Evolutionary conservation across 2,888 invertebrate species (phyloP).

Genomic region (Pristionchus entomophagus): DNA sequence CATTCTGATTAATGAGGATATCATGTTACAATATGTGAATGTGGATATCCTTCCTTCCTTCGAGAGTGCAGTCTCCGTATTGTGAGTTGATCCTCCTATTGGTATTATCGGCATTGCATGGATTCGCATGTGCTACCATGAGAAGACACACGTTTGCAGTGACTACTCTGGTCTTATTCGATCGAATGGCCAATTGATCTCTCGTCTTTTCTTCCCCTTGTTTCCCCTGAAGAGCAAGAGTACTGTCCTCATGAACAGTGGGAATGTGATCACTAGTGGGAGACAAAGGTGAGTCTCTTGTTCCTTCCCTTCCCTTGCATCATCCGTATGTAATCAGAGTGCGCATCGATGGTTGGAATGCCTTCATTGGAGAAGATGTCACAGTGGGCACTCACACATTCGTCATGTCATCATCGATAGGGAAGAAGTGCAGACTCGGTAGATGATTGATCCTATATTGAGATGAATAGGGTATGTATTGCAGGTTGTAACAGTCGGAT

Average conservation of each 20-base stretch:
- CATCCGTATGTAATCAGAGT: not conserved
- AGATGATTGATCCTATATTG: not conserved
- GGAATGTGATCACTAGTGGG: conserved; percentile 28
- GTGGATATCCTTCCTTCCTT: conserved; percentile 32
- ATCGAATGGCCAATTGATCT: conserved; percentile 7
- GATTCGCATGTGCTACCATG: not conserved
- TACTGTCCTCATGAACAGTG: not conserved
- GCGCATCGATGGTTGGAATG: conserved; percentile 41
- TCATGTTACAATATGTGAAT: conserved; percentile 32
- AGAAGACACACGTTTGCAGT: no score
- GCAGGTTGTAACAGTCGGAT: not conserved
- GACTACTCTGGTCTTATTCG: conserved; percentile 23
- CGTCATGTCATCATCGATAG: not conserved
- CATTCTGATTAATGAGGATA: conserved; percentile 44
- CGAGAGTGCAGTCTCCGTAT: conserved; percentile 33
- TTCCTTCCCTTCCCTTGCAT: not conserved
- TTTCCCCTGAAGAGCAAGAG: not conserved
- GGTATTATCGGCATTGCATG: no score
- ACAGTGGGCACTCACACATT: not conserved
- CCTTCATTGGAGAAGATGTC: conserved; percentile 9
- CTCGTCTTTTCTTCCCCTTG: conserved; percentile 36
- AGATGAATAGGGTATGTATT: not conserved
- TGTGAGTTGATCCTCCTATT: not conserved
- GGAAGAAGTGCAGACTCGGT: conserved; percentile 3
- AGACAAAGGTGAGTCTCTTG: not conserved